Conservation (phyloP, 2,888 invertebrate species). For the Acanthosepion lycidas region DNA sequence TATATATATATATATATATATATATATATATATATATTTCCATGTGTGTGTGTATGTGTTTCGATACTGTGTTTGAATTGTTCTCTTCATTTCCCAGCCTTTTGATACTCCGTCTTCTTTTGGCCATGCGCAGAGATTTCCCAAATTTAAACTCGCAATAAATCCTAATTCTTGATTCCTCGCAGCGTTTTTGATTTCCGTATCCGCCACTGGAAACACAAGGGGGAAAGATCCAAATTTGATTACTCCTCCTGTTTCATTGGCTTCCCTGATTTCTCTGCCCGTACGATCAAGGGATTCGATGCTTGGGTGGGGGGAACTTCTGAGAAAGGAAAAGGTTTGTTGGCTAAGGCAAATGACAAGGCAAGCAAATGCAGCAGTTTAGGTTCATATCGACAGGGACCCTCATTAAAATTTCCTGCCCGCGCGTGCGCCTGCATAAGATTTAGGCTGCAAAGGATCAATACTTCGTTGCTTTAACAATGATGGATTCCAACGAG, state of each 20-base stretch:
- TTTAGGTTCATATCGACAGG: not conserved
- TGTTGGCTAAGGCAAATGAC: not conserved
- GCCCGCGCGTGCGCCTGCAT: no score
- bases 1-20: constrained; percentile 6
- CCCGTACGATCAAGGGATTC: not conserved
- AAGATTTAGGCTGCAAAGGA: no score
- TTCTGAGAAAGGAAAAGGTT: not conserved
- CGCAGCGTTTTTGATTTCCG: not conserved
- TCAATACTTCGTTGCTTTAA: no score
- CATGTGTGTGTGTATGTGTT: not conserved
- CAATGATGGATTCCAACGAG: no score
- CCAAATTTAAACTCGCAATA: not conserved
- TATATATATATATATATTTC: no score
- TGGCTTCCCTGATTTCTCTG: not conserved
- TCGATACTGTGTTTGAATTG: not conserved
- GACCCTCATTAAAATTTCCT: not conserved
- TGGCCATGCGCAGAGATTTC: not conserved
- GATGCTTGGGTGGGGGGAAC: not conserved
- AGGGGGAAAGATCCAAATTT: not conserved
- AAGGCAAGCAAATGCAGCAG: not conserved
- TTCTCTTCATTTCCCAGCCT: no score
- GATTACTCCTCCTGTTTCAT: not conserved
- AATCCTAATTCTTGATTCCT: not conserved
- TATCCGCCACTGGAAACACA: not conserved
- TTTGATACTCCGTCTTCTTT: no score